These are phyloP conservation scores for Ranitomeya imitator DNA, from an alignment of 2,113 vertebrate species.

Conservation along the genomic window DNA sequence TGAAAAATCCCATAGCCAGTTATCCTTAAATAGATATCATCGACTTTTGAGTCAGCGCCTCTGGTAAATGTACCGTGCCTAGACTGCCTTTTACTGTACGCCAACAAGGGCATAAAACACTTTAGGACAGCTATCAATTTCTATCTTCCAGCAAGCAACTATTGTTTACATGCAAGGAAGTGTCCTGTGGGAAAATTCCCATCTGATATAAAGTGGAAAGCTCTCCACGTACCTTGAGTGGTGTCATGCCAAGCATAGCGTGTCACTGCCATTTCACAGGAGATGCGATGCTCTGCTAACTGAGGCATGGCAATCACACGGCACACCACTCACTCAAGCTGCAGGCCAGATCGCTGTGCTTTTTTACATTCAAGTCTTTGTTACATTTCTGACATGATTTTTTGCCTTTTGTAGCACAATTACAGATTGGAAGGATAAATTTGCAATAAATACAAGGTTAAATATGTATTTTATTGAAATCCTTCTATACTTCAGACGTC, in stretches of 20 bases:
- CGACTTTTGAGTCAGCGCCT: neutral
- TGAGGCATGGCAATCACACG: constrained; percentile 44
- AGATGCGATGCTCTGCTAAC: constrained; percentile 51
- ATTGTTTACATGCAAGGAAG: constrained; percentile 56
- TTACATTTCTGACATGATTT: neutral
- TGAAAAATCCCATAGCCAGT: neutral
- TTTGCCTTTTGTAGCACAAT: neutral
- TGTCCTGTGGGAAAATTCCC: constrained; percentile 40
- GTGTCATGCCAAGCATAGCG: constrained; percentile 54
- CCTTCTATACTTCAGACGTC: neutral
- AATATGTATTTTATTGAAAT: neutral
- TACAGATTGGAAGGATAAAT: neutral
- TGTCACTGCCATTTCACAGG: constrained; percentile 56
- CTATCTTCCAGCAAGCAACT: constrained; percentile 44
- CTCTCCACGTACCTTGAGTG: constrained; percentile 35
- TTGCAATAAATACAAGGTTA: neutral
- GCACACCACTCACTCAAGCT: constrained; percentile 32
- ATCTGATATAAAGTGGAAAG: constrained; percentile 51
- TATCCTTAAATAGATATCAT: constrained; percentile 6
- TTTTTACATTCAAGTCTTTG: neutral
- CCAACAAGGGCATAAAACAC: constrained; percentile 26
- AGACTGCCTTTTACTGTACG: constrained; percentile 10
- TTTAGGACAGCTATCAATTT: constrained; percentile 52
- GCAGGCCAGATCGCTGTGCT: neutral
- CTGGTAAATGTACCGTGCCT: constrained; percentile 7